Evolutionary conservation across 2,113 vertebrate genomes (phyloP), one percentile per base, ranked within the genome.

Genomic region (Zingel zingel): DNA sequence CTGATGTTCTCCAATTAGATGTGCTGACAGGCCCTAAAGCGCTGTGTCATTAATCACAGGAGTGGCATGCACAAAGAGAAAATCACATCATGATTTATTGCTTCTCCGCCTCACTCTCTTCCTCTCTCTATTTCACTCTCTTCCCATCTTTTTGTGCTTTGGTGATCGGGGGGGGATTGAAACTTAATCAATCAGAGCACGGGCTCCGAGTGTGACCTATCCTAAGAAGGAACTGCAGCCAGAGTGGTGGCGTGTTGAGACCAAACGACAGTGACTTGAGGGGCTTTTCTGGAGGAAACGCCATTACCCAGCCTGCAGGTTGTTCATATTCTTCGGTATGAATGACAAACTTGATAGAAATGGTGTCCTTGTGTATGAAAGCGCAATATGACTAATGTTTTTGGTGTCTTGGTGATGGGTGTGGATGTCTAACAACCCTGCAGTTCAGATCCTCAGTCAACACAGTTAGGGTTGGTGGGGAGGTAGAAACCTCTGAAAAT

Each of bases 1-100:
- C 93, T 89, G 94, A 96, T 96, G 92, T 86, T 85, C 92, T 89
- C 92, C 95, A 95, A 96, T 96, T 96, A 96, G 92, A 95, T 84
- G 94, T 79, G 88, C 84, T 94, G 95, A 95, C 95, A 93, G 95
- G 85, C 93, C 90, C 93, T 95, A 93, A 94, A 94, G 94, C 80
- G 67, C 82, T 73, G 80, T 85, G 92, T 90, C 95, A 96, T 96
- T 95, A 94, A 95, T 95, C 95, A 95, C 89, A 84, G 61, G 54
- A 86, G 88, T 85, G 91, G 88, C 81, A 82, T 89, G 85, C 86
- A 93, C 89, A 88, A 83, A 90, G 86, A 91, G 90, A 94, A 95
- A 94, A 93, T 94, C 91, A 90, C 90, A 81, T 80, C 81, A 74
- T 95, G 95, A 96, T 96, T 95, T 94, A 96, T 95, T 89, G 92